Evolutionary conservation across 2,797 vertebrate genomes (phyloP), one percentile per base, ranked within the genome.

Genomic region (Sarcoramphus papa): DNA sequence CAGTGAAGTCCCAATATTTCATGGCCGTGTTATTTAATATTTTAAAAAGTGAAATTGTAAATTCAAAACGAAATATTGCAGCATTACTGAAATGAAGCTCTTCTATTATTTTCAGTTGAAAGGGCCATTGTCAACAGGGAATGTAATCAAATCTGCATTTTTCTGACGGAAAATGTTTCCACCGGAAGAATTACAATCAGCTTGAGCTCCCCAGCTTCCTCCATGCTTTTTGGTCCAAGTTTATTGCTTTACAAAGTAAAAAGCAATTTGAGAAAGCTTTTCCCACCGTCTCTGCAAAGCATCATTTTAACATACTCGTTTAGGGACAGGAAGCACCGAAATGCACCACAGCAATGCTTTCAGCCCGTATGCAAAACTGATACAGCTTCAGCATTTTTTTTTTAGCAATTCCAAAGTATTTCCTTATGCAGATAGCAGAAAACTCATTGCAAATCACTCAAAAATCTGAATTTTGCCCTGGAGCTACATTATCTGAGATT

Each of bases 121-220:
- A 89, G 53, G 40, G 40, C 72, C 31, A 5, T 37, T 90, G 91
- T 82, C 64, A 91, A 87, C 67, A 89, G 80, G 87, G 87, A 92
- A 74, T n/a, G 91, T 60, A 94, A 92, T 83, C 89, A 91, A 85
- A 85, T 85, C 92, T 70, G 72, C 53, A 47, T 84, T 94, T 91
- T 70, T 75, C 87, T 47, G 57, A 31, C 40, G 76, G 81, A 90
- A 92, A 85, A 75, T 5, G 17, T 88, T 92, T 69, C 82, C 82
- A 62, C 45, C 1, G 2, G 68, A 94, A 88, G 79, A 96, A 95
- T 94, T 91, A 69, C 86, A 87, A 59, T 76, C 67, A 87, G 53
- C 51, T 85, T 6, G 6, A 85, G 57, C 40, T 90, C 65, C 60
- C 48, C 90, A 85, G 76, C 76, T 92, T 72, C 68, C 50, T 85